Percentiles rank a stretch among this genome's conserved stretches.
phyloP scores from a whole-genome alignment of 2,888 invertebrate genomes.

The Melanophora roralis region DNA sequence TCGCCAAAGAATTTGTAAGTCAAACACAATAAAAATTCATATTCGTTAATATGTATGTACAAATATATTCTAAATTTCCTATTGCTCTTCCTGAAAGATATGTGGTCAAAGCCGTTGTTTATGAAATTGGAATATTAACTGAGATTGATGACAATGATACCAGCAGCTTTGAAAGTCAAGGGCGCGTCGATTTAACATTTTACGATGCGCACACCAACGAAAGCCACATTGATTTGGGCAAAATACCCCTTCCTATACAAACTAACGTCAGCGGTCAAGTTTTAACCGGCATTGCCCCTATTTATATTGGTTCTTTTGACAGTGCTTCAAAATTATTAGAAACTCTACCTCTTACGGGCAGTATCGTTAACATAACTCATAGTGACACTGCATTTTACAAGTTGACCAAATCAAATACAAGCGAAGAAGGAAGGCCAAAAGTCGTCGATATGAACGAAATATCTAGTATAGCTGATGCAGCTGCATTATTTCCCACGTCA shows the following conservation, averaged over 20 bases:
- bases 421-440: constrained; percentile 69
- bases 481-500: constrained; percentile 67
- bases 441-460: constrained; percentile 68
- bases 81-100: constrained; percentile 74
- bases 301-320: constrained; percentile 77
- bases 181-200: constrained; percentile 79
- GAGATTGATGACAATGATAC: constrained; percentile 78
- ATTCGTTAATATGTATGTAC: not conserved
- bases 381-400: constrained; percentile 76
- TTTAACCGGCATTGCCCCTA: constrained; percentile 78
- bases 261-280: constrained; percentile 79
- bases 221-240: constrained; percentile 78
- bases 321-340: constrained; percentile 73
- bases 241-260: constrained; percentile 79
- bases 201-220: constrained; percentile 78
- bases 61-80: not conserved
- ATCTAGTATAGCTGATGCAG: constrained; percentile 68
- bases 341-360: constrained; percentile 75
- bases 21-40: not conserved
- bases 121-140: constrained; percentile 81
- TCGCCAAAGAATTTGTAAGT: constrained; percentile 75
- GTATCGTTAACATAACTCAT: constrained; percentile 77
- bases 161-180: constrained; percentile 76
- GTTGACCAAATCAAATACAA: constrained; percentile 71
- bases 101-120: constrained; percentile 80